These are phyloP conservation scores for Macaria liturata DNA, from an alignment of 2,888 invertebrate species.

Conservation along the genomic window DNA sequence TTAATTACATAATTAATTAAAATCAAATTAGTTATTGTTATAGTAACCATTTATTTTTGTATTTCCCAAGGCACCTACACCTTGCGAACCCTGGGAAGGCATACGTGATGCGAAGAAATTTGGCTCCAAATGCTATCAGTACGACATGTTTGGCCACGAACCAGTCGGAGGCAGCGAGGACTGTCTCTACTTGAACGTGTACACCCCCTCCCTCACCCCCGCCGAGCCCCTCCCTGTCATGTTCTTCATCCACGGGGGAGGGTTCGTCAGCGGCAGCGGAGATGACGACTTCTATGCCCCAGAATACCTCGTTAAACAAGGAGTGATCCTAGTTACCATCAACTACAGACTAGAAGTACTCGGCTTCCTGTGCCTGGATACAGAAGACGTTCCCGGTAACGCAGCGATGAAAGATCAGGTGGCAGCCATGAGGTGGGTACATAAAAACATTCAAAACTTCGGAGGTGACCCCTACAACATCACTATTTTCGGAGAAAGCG, in stretches of 20 bases:
- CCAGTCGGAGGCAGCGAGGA: constrained; percentile 50
- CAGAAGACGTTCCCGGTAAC: constrained; percentile 51
- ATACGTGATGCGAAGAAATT: constrained; percentile 51
- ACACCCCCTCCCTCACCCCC: constrained; percentile 47
- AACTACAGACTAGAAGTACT: constrained; percentile 51
- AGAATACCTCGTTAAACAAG: constrained; percentile 46
- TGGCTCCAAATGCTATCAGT: constrained; percentile 51
- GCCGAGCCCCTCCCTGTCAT: constrained; percentile 47
- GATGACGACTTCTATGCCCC: constrained; percentile 45
- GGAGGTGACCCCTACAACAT: constrained; percentile 55
- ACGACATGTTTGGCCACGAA: constrained; percentile 21
- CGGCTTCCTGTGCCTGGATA: constrained; percentile 50
- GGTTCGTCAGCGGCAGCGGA: constrained; percentile 43
- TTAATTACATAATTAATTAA: no score
- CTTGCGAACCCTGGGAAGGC: constrained; percentile 52
- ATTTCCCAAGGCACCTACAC: constrained; percentile 45
- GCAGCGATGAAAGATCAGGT: constrained; percentile 58
- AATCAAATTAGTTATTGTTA: no score
- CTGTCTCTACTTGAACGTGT: constrained; percentile 59
- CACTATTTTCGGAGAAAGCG: constrained; percentile 59
- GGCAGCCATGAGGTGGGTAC: constrained; percentile 51
- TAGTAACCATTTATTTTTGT: no score
- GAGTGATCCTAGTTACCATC: constrained; percentile 47
- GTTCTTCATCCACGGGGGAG: constrained; percentile 53
- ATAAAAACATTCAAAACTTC: constrained; percentile 50